Evolutionary conservation across 1,140 invertebrate species (phyloP).

Genomic region (Tetraneura akinire): DNA sequence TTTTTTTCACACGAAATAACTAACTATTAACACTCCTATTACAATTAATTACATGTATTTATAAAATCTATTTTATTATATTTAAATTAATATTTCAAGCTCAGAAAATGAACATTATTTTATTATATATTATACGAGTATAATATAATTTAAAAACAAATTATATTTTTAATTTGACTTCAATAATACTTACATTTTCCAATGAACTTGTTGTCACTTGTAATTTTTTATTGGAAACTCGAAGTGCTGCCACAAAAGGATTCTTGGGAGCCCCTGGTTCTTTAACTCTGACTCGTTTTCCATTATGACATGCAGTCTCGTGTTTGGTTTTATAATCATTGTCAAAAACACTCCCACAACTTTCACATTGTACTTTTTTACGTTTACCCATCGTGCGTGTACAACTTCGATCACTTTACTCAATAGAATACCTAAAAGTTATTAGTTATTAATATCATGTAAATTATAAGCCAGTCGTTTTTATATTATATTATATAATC

Average conservation of each 20-base stretch:
- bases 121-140: too few species aligned
- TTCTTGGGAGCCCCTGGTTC: conserved; percentile 23
- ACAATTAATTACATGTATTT: neutral
- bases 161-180: conserved; percentile 20
- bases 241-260: conserved; percentile 12
- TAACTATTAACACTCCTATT: neutral
- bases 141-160: too few species aligned
- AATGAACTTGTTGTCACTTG: neutral
- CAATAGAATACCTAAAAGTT: too few species aligned
- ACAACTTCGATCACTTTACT: too few species aligned
- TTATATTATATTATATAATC: too few species aligned
- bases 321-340: conserved; percentile 30
- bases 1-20: too few species aligned
- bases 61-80: neutral
- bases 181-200: conserved; percentile 32
- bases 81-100: conserved; percentile 12
- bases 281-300: conserved; percentile 26
- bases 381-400: conserved; percentile 37
- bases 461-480: too few species aligned
- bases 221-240: conserved; percentile 23
- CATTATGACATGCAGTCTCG: conserved; percentile 13
- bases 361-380: conserved; percentile 35
- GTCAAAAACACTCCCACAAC: conserved; percentile 25
- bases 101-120: neutral
- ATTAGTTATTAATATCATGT: too few species aligned